phyloP scores from a whole-genome alignment of 2,797 vertebrate genomes.

The Tapera naevia region DNA sequence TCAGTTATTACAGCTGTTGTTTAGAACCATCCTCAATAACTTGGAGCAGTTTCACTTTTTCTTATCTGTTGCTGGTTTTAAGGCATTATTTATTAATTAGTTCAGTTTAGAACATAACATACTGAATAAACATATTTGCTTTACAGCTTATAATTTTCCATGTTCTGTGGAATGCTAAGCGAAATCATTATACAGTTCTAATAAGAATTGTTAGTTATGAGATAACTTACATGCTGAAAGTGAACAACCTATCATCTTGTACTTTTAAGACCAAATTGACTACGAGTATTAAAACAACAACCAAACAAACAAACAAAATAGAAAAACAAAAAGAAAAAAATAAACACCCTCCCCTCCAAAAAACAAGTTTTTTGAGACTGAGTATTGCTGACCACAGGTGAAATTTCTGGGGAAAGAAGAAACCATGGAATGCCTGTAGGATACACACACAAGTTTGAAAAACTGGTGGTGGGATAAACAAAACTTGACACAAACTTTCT shows the following conservation, averaged over 20 bases:
- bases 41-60: not conserved
- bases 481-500: not conserved
- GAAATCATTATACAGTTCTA: not conserved
- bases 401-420: not conserved
- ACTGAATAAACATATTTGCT: not conserved
- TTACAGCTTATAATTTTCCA: not conserved
- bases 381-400: not conserved
- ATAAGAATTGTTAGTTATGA: not conserved
- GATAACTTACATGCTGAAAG: not conserved
- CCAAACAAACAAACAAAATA: not conserved
- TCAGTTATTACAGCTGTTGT: not conserved
- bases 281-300: not conserved
- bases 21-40: not conserved
- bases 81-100: not conserved
- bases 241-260: not conserved
- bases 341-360: no score
- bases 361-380: not conserved
- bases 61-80: not conserved
- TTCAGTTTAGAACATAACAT: not conserved
- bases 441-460: fast-evolving
- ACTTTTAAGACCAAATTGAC: not conserved
- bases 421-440: fast-evolving
- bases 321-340: not conserved
- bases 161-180: not conserved
- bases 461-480: not conserved